Evolutionary conservation across 1,140 invertebrate species (phyloP).

Genomic region (Drosophila kikkawai): DNA sequence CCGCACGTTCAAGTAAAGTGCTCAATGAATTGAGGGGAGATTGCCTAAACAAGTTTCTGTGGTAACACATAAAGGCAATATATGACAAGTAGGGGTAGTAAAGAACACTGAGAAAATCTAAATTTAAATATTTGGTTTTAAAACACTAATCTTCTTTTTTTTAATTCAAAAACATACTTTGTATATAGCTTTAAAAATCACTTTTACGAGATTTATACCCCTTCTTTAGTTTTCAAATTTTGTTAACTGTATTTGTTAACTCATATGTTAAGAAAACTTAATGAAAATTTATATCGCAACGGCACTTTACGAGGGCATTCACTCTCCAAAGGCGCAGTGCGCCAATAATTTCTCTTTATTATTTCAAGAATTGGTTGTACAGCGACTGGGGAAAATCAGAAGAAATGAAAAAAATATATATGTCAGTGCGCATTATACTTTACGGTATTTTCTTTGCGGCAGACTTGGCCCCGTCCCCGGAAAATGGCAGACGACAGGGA

Average conservation of each 20-base stretch:
- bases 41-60: constrained; percentile 2
- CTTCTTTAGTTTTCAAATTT: background rate
- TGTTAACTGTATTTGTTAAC: background rate
- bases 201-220: background rate
- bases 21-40: background rate
- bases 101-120: background rate
- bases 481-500: constrained; percentile 34
- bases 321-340: constrained; percentile 13
- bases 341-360: constrained; percentile 37
- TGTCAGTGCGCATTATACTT: constrained; percentile 34
- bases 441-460: constrained; percentile 21
- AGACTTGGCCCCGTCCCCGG: constrained; percentile 22
- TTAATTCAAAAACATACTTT: too few species aligned
- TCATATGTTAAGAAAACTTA: background rate
- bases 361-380: constrained; percentile 26
- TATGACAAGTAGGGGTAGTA: background rate
- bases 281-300: constrained; percentile 4
- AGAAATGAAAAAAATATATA: constrained; percentile 18
- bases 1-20: constrained; percentile 32
- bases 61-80: background rate
- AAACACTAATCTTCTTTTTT: too few species aligned
- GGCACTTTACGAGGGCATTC: constrained; percentile 19
- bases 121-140: background rate
- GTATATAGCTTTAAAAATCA: background rate
- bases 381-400: constrained; percentile 16